Evolutionary conservation across 2,797 vertebrate species (phyloP), one percentile per base, ranked within the genome.

Genomic region (Crax fasciolata): DNA sequence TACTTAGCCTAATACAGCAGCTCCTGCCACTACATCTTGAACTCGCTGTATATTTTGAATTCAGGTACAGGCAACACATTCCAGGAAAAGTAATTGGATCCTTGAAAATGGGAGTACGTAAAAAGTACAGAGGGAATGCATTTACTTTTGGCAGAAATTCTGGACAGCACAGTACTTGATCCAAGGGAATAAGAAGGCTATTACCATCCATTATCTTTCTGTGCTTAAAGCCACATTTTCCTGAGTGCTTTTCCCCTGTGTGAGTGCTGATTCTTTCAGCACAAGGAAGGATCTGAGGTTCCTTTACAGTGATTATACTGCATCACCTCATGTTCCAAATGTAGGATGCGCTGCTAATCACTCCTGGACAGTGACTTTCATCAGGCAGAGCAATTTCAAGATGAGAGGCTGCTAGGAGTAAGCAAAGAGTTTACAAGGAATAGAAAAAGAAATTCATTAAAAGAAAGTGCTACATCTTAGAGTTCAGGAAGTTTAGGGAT

Each of bases 141-240:
- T 90, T 58, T 88, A 23, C 67, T 87, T 58, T 44, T 82, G 80
- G 44, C 79, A 49, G 35, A 59, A 82, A 79, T 75, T 83, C 72
- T 89, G 80, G 51, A 27, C 24, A 72, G 77, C n/a, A 49, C 27
- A 41, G 44, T 63, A 17, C 52, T 63, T 68, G 43, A 61, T 92
- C 87, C 30, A 72, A 63, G 68, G 57, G 52, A 63, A 63, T 71
- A 62, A 78, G 71, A 72, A 28, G 41, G 51, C 83, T 68, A 12
- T 87, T 86, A 87, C 38, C 62, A 54, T 78, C 62, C 78, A 54
- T 90, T 90, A 87, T 58, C 72, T 63, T 83, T 63, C 43, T 70
- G 55, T 73, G 61, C 73, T 78, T 93, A 58, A 79, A 80, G 79
- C 46, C 35, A 54, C 2, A 18, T 65, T 79, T 63, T 90, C 32